phyloP scores from a whole-genome alignment of 2,113 vertebrate species.

The Vidua macroura region DNA sequence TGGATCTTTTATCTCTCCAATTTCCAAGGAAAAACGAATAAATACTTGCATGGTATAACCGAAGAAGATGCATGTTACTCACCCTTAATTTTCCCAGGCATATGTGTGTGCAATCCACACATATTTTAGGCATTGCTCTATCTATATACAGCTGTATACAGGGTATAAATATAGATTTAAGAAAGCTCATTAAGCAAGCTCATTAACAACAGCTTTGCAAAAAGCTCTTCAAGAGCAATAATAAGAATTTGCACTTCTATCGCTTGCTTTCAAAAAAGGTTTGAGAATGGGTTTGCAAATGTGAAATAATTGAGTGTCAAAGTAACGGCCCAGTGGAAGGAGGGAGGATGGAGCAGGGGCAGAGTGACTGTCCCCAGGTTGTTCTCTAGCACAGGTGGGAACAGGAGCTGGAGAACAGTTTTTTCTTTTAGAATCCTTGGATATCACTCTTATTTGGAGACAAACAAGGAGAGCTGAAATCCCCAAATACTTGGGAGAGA shows the following conservation, averaged over 20 bases:
- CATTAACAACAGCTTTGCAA: slow-evolving; percentile 50
- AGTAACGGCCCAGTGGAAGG: not conserved
- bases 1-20: slow-evolving; percentile 43
- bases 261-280: not conserved
- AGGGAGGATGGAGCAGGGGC: not conserved
- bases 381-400: not conserved
- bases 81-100: slow-evolving; percentile 17
- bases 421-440: not conserved
- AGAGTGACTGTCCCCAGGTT: not conserved
- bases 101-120: not conserved
- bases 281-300: not conserved
- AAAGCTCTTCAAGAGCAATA: slow-evolving; percentile 26
- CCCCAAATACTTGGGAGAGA: not conserved
- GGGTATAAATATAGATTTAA: slow-evolving; percentile 53
- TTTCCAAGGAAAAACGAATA: slow-evolving; percentile 25
- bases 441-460: not conserved
- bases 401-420: not conserved
- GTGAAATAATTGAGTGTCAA: not conserved
- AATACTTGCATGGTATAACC: not conserved
- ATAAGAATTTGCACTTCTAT: slow-evolving; percentile 41
- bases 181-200: slow-evolving; percentile 55
- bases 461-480: not conserved
- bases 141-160: slow-evolving; percentile 29
- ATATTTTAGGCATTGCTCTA: not conserved
- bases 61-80: slow-evolving; percentile 27